Evolutionary conservation across 1,140 invertebrate species (phyloP), one percentile per base, ranked within the genome.

Genomic region (Pachypsylla venusta): DNA sequence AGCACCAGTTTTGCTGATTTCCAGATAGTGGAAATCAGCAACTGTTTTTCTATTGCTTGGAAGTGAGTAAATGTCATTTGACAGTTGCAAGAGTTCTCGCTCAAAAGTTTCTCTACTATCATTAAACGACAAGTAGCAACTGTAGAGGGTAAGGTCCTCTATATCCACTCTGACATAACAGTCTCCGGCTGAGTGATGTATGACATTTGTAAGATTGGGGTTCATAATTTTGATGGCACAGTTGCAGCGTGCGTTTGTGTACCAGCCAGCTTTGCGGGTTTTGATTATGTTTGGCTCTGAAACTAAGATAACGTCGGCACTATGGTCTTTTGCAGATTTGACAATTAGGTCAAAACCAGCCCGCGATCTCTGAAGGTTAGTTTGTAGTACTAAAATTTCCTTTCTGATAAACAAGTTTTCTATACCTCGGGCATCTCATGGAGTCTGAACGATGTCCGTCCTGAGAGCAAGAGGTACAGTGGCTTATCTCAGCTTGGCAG

Each of bases 271-370:
- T 4, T 48, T 48, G 4, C 16, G 16, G 16, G 42, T 22, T 48
- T 48, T 48, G 16, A 22, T n/a, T 19, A 48, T 48, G n/a, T 48
- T 48, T 48, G 42, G 42, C 16, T 48, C 42, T 10, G 42, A 48
- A 19, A n/a, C 5, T 19, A 48, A 22, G 16, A 48, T 22, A 19
- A 48, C 22, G 4, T n/a, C 16, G 16, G 42, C 42, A 4, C 22
- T 48, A 7, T 48, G 5, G 16, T 48, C 4, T 22, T 22, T 48
- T 19, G 42, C 42, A 19, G 42, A 48, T 48, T 48, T 22, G 5
- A 48, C 5, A 22, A 48, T 48, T 22, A 48, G 16, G 5, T 48
- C 42, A 48, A 48, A 22, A 22, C 42, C 42, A 48, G 42, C n/a
- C 22, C 16, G 4, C 22, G 42, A 48, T 48, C 42, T 48, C 22